phyloP scores from a whole-genome alignment of 2,888 invertebrate species.

The Bugula neritina region DNA sequence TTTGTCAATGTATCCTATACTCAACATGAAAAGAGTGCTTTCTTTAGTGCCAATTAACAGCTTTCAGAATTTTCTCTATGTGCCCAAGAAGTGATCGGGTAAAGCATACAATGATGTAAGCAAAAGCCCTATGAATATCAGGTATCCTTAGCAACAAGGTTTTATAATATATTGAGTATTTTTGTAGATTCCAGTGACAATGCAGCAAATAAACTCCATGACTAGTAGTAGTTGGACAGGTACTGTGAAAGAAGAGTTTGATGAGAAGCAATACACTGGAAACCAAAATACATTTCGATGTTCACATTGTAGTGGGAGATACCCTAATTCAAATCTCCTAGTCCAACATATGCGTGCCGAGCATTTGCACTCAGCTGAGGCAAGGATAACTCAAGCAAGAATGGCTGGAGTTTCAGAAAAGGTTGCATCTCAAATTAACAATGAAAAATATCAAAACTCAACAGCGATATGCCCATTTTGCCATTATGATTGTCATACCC shows the following conservation, averaged over 20 bases:
- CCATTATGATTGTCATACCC: not conserved
- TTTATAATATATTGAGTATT: no score
- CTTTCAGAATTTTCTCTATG: no score
- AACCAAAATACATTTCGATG: not conserved
- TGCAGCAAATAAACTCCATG: no score
- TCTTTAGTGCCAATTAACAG: no score
- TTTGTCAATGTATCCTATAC: no score
- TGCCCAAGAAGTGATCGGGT: no score
- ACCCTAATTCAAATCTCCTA: not conserved
- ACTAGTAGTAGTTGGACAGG: no score
- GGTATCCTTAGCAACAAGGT: no score
- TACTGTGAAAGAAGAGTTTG: conserved; percentile 11
- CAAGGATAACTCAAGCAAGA: not conserved
- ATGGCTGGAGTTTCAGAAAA: not conserved
- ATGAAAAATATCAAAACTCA: conserved; percentile 7
- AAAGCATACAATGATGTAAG: no score
- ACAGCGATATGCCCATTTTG: conserved; percentile 13
- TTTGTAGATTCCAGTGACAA: no score
- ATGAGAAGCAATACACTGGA: not conserved
- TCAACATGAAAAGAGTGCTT: no score
- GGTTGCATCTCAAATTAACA: not conserved
- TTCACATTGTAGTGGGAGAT: conserved; percentile 3
- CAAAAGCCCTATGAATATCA: no score
- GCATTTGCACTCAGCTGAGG: not conserved
- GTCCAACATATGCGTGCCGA: not conserved